phyloP scores from a whole-genome alignment of 2,888 invertebrate genomes.

The Oxytorus armatus region DNA sequence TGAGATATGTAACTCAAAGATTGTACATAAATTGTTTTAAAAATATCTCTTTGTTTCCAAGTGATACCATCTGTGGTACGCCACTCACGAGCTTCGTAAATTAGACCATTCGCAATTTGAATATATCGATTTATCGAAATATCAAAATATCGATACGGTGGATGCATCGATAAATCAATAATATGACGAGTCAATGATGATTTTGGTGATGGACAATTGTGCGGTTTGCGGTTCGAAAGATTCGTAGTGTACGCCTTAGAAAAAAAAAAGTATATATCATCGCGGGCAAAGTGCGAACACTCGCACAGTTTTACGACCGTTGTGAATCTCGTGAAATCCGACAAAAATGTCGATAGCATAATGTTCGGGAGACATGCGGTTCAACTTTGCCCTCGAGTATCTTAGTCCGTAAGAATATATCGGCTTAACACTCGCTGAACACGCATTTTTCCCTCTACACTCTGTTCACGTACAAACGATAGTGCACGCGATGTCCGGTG shows the following conservation, averaged over 20 bases:
- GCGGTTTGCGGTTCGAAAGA: constrained; percentile 78
- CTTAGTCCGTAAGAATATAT: constrained; percentile 56
- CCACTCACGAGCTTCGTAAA: constrained; percentile 17
- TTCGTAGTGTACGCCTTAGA: constrained; percentile 79
- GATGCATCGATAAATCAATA: neutral
- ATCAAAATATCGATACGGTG: neutral
- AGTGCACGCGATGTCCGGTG: constrained; percentile 6
- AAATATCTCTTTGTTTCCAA: constrained; percentile 13
- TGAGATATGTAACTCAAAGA: constrained; percentile 47
- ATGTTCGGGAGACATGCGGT: constrained; percentile 16
- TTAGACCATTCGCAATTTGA: neutral
- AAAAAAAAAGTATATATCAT: constrained; percentile 42
- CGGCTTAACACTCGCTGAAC: constrained; percentile 60
- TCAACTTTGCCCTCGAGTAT: constrained; percentile 55
- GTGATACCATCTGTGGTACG: constrained; percentile 2
- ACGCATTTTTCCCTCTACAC: constrained; percentile 42
- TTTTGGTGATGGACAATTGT: constrained; percentile 58
- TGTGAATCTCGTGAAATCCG: neutral
- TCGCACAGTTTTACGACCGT: neutral
- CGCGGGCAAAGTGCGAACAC: constrained; percentile 47
- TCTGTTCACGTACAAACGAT: constrained; percentile 43
- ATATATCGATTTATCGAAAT: neutral
- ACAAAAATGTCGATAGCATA: neutral
- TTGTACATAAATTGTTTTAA: constrained; percentile 45
- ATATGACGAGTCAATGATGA: constrained; percentile 34